Percentiles rank a stretch among this genome's conserved stretches.
phyloP scores from a whole-genome alignment of 2,888 invertebrate genomes.

The Dasypolia templi region DNA sequence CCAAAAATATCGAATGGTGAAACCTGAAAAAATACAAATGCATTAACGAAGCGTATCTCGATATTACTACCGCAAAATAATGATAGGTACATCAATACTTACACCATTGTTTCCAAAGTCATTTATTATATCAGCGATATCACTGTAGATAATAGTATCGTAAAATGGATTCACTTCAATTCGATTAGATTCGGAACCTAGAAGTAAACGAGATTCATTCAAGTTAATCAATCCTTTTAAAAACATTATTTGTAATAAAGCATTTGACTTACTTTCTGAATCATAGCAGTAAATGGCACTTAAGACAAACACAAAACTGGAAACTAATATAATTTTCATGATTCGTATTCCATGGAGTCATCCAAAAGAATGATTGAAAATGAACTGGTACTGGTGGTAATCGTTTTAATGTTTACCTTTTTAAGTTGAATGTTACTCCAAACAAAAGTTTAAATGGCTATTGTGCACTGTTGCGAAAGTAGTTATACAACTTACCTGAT shows the following conservation, averaged over 20 bases:
- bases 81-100: conserved; percentile 64
- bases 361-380: conserved; percentile 56
- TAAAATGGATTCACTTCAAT: conserved; percentile 81
- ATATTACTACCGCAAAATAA: conserved; percentile 22
- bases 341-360: conserved; percentile 64
- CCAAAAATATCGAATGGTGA: conserved; percentile 72
- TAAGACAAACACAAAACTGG: conserved; percentile 64
- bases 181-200: conserved; percentile 79
- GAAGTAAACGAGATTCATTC: conserved; percentile 51
- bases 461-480: conserved; percentile 70
- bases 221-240: conserved; percentile 39
- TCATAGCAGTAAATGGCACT: conserved; percentile 72
- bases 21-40: conserved; percentile 73
- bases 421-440: conserved; percentile 68
- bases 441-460: conserved; percentile 71
- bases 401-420: conserved; percentile 62
- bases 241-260: conserved; percentile 17
- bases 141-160: conserved; percentile 84
- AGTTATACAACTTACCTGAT: conserved; percentile 66
- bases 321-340: conserved; percentile 68
- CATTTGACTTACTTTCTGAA: conserved; percentile 78
- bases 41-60: conserved; percentile 19
- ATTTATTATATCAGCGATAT: conserved; percentile 84
- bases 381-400: conserved; percentile 33
- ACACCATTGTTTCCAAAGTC: conserved; percentile 82